Evolutionary conservation across 2,113 vertebrate species (phyloP), one percentile per base, ranked within the genome.

Genomic region (Zapornia atra): DNA sequence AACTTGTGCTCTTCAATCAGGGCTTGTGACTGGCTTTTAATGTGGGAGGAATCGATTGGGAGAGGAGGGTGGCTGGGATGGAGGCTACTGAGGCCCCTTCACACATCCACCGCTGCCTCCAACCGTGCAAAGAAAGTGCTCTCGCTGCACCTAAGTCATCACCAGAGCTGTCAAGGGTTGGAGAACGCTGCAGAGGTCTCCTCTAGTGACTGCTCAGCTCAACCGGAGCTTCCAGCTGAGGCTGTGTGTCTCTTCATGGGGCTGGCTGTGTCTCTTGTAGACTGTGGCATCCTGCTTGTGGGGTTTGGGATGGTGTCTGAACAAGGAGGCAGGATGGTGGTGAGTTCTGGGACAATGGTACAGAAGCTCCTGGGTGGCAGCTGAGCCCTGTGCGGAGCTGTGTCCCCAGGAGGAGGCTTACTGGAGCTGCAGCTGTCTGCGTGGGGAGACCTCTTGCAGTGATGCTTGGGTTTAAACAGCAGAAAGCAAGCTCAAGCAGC

Each of bases 1-100:
- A 97, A 96, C 91, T 78, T 84, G 64, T 82, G 88, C 81, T 96
- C 95, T 97, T 96, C 95, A 97, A 95, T 96, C 95, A 95, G 90
- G 40, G 86, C 84, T 91, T 0, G 11, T 92, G 95, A 92, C 93
- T 97, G 95, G 75, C 82, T 88, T 89, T 44, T 96, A 95, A 93
- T 93, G 86, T 0, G 7, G 53, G 50, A 93, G 65, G 54, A 85
- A 97, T 97, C 12, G 86, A 96, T 96, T 70, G 70, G 56, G 69
- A 93, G 59, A 0, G 0, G 75, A 78, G 18, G 76, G 66, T 0
- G 22, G 77, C 77, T 50, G 72, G 59, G 34, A 46, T 57, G 64
- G 51, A 84, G 77, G 60, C 59, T 57, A 2, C 1, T 5, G 69
- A 89, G 60, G 85, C 22, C 56, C 59, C 57, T 73, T 93, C 75